These are phyloP conservation scores for Tolypeutes matacus DNA, from an alignment of 2,797 vertebrate genomes.

Conservation along the genomic window DNA sequence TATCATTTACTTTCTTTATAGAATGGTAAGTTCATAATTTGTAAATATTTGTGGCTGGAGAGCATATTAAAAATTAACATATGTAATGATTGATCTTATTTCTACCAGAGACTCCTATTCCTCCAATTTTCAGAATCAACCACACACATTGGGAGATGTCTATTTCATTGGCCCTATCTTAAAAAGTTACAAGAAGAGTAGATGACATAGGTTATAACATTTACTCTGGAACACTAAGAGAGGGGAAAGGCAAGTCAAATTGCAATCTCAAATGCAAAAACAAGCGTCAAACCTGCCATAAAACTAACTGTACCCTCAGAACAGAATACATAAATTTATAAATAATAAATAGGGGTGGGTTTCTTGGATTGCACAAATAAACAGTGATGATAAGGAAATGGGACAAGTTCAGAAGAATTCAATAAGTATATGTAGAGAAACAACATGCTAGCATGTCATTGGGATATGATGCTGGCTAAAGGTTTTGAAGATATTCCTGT, in stretches of 20 bases:
- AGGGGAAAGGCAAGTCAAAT: neutral
- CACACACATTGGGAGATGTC: neutral
- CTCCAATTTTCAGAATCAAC: neutral
- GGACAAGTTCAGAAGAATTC: neutral
- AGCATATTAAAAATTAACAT: neutral
- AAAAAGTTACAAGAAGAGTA: neutral
- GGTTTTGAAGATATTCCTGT: neutral
- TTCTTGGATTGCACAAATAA: neutral
- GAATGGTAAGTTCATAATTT: neutral
- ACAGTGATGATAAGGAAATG: neutral
- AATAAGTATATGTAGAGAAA: neutral
- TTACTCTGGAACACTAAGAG: neutral
- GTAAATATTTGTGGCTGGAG: neutral
- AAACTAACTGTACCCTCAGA: neutral
- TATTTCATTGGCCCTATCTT: neutral
- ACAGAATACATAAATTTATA: neutral
- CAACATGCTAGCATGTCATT: neutral
- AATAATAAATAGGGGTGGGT: neutral
- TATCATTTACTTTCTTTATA: neutral
- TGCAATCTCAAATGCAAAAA: neutral
- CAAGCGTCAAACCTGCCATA: neutral
- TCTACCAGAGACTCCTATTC: neutral
- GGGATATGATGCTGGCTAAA: neutral
- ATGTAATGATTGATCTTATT: neutral
- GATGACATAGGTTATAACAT: neutral